These are phyloP conservation scores for Procapra przewalskii DNA, from an alignment of 2,113 vertebrate genomes.

Conservation along the genomic window DNA sequence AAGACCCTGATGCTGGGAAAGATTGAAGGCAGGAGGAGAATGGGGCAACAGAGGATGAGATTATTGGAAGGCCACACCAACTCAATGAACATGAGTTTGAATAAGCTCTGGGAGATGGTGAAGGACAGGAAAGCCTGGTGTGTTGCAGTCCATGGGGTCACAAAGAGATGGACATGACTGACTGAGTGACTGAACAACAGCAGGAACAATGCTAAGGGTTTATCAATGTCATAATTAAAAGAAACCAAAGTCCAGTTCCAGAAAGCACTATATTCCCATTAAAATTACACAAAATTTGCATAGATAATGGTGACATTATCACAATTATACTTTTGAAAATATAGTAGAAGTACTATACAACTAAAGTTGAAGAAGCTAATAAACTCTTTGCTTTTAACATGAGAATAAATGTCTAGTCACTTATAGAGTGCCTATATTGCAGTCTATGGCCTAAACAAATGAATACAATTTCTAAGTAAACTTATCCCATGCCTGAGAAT, in stretches of 20 bases:
- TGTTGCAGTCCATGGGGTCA: neutral
- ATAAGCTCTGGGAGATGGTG: neutral
- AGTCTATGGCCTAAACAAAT: neutral
- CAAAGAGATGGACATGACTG: neutral
- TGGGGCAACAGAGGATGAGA: neutral
- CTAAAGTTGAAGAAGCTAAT: neutral
- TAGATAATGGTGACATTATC: neutral
- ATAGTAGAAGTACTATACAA: neutral
- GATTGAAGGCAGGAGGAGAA: neutral
- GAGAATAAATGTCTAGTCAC: neutral
- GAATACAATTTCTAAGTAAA: neutral
- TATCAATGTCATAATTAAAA: neutral
- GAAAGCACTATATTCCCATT: neutral
- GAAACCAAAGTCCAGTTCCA: neutral
- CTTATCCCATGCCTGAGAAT: neutral
- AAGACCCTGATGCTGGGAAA: neutral
- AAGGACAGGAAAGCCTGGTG: neutral
- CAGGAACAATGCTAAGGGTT: neutral
- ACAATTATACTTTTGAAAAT: neutral
- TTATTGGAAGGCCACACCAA: accelerated
- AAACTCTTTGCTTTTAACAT: neutral
- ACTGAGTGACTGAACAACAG: neutral
- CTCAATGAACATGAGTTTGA: neutral
- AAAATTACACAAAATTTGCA: neutral
- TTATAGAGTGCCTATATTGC: neutral